Evolutionary conservation across 2,888 invertebrate genomes (phyloP).

Genomic region (Agonopterix alstromeriana): DNA sequence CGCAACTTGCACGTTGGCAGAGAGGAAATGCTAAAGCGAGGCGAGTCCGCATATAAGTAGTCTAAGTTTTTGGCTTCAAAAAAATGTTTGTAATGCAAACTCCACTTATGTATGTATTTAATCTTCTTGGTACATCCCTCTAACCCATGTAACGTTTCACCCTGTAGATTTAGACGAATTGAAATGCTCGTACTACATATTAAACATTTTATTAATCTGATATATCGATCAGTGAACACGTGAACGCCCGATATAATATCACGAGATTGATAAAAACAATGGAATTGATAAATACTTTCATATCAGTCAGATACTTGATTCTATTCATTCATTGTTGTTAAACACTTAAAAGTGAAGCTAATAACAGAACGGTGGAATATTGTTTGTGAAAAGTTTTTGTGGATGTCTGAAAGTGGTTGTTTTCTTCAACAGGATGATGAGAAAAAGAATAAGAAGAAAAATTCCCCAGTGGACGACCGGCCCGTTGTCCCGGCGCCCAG

Average conservation of each 20-base stretch:
- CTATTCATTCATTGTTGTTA: conserved; percentile 33
- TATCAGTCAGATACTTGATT: conserved; percentile 20
- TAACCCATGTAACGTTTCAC: too few relatives aligned
- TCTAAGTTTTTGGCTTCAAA: too few relatives aligned
- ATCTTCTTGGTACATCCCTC: too few relatives aligned
- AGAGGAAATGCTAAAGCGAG: too few relatives aligned
- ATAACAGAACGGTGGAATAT: not conserved
- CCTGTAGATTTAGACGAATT: too few relatives aligned
- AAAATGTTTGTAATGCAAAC: too few relatives aligned
- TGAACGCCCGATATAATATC: conserved; percentile 41
- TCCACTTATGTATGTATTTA: too few relatives aligned
- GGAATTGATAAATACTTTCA: conserved; percentile 49
- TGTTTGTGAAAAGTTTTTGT: conserved; percentile 12
- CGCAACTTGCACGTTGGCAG: too few relatives aligned
- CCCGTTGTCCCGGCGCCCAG: conserved; percentile 67
- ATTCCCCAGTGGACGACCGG: conserved; percentile 65
- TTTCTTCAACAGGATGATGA: conserved; percentile 66
- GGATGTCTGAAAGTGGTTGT: conserved; percentile 48
- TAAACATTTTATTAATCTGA: too few relatives aligned
- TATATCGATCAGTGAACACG: too few relatives aligned
- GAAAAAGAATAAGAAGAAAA: conserved; percentile 67
- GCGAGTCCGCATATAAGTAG: too few relatives aligned
- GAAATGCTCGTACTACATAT: too few relatives aligned
- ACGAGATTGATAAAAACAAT: conserved; percentile 51
- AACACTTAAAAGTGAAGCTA: conserved; percentile 10